Evolutionary conservation across 1,140 invertebrate genomes (phyloP).

Genomic region (Nilaparvata lugens): DNA sequence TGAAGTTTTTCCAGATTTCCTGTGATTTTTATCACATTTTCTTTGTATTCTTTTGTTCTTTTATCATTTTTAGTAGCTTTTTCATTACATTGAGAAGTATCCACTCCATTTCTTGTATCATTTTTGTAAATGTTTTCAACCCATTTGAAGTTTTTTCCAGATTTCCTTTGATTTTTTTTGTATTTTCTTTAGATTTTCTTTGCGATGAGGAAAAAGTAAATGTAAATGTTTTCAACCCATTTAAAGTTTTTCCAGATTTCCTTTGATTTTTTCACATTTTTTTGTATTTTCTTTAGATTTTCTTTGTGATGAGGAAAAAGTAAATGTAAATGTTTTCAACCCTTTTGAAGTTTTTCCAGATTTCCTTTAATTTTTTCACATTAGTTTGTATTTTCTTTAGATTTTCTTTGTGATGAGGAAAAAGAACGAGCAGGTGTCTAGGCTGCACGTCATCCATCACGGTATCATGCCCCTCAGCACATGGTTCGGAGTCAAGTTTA

Average conservation of each 20-base stretch:
- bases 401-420: constrained; percentile 88
- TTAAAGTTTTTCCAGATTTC: not conserved
- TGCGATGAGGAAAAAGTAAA: too few relatives aligned
- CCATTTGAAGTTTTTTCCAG: not conserved
- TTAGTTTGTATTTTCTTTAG: constrained; percentile 23
- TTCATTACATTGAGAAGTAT: too few relatives aligned
- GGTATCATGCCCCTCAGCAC: constrained; percentile 93
- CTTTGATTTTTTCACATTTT: not conserved
- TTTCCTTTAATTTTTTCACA: not conserved
- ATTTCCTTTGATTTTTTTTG: not conserved
- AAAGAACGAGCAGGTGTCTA: constrained; percentile 87
- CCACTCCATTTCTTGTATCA: not conserved
- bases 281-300: constrained; percentile 21
- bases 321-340: not conserved
- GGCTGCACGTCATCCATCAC: constrained; percentile 92
- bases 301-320: too few relatives aligned
- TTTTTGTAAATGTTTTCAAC: not conserved
- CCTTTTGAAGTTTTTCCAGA: not conserved
- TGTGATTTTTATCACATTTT: too few relatives aligned
- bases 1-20: too few relatives aligned
- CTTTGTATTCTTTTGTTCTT: too few relatives aligned
- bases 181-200: too few relatives aligned
- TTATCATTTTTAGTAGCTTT: too few relatives aligned
- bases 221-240: not conserved
- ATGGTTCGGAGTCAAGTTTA: constrained; percentile 95